Base-by-base conservation (phyloP, 2,797 vertebrate genomes). In the Sandelia bainsii region DNA sequence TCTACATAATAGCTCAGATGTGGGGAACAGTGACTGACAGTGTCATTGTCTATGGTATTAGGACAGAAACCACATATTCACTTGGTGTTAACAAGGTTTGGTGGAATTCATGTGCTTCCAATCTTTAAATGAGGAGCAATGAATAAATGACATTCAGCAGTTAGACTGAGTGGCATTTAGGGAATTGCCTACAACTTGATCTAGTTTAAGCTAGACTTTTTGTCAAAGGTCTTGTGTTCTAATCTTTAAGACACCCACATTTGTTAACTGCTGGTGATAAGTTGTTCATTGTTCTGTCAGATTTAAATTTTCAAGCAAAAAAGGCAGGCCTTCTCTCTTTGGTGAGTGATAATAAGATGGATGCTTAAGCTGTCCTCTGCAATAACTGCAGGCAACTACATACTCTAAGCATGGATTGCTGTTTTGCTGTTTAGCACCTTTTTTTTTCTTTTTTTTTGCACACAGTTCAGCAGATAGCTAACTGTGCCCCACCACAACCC, bases 1-100 rank as follows among this genome's bases (percentile, higher is more conserved):
- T 96, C 87, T 97, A 96, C 86, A 92, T 95, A 13, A 5, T 94
- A 0, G 95, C 94, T 32, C 96, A 97, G 92, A 93, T 96, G 50
- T 73, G 95, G 66, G 95, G 95, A 1, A 94, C 96, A 0, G 89
- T 95, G 17, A 81, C 93, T 2, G 95, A 92, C 83, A 95, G 95
- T 0, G 95, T 90, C 62, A 94, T 96, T 56, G 93, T 96, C 32
- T 94, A 93, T 0, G 94, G 93, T 62, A 66, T 96, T 79, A 95
- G 93, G 42, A 60, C 85, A 0, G 1, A 10, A 45, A 93, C 91
- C 72, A 69, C 73, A 0, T 80, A 96, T 1, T 95, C 93, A 12
- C 93, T 95, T 10, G 83, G 86, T 0, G 56, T 92, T 46, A 92
- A 92, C 63, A 70, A 81, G 78, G 89, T 90, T 56, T 66, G 82